Conservation (phyloP, 2,113 vertebrate species). For the Gymnogyps californianus region DNA sequence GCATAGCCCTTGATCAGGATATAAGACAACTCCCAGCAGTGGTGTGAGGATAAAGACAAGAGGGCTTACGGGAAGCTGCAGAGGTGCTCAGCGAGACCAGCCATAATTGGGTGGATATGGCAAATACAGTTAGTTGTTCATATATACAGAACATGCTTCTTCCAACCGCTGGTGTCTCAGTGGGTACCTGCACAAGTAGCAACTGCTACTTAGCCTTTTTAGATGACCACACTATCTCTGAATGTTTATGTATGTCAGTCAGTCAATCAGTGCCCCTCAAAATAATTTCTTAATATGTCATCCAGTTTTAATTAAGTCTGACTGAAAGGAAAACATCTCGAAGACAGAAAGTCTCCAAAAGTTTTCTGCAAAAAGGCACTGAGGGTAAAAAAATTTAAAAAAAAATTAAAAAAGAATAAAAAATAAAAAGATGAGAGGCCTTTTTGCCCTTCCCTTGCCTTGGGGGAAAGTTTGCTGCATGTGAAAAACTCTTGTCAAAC, state of each 20-base stretch:
- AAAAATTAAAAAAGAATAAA: too few relatives aligned
- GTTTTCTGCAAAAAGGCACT: neutral
- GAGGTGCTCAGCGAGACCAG: neutral
- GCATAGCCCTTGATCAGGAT: neutral
- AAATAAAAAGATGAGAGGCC: neutral
- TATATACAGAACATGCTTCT: neutral
- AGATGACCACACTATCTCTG: neutral
- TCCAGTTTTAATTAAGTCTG: neutral
- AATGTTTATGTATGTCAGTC: neutral
- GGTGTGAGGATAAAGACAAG: neutral
- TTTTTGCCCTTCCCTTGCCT: neutral
- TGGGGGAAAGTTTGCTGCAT: neutral
- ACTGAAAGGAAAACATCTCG: neutral
- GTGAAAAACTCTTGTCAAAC: neutral
- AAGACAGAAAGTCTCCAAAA: neutral
- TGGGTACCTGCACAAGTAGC: neutral
- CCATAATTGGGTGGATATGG: neutral
- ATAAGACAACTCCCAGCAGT: neutral
- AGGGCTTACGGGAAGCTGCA: neutral
- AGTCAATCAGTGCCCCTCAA: neutral
- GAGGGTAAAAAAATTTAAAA: neutral
- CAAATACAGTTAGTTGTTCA: neutral
- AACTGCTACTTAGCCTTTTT: neutral
- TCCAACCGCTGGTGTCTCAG: neutral
- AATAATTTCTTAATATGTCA: neutral